Base-by-base conservation (phyloP, 1,140 invertebrate genomes). In the Linepithema humile region DNA sequence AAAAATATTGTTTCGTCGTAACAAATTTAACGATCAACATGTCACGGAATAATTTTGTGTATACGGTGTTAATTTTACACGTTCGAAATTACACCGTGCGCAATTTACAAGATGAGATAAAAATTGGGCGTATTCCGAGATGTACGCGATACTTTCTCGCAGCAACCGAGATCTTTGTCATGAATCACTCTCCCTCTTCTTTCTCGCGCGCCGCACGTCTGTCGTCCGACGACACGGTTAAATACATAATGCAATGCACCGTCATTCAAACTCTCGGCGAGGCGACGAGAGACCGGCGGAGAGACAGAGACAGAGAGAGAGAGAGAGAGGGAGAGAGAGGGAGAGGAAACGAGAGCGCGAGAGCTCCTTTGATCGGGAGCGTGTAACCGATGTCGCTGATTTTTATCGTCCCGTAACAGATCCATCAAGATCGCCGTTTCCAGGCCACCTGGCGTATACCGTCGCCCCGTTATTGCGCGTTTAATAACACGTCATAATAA, bases 401-500 rank as follows among this genome's bases (percentile, higher is more conserved):
- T 83, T 73, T 83, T 86, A 89, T 89, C 88, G 67, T 38, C 26
- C 45, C 29, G 50, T 75, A 70, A 86, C 72, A 85, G 72, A 80
- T 89, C 72, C 57, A 86, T 87, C 88, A 82, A 74, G 78, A 78
- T 74, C 70, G 20, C 50, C 53, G 74, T 87, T 89, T 84, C 59
- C 72, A 80, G 83, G 75, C 86, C 89, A 88, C 87, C 87, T 89
- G 89, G 89, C 84, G 64, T 53, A 73, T 60, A 73, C 72, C 78
- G 57, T 80, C 50, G 83, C 50, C 38, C 88, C 77, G 82, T 90
- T 87, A 90, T 91, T 90, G 89, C 82, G 53, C 84, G 83, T 90
- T 90, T 91, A 91, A 91, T 91, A 91, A 89, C 87, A 87, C 87
- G 82, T 90, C 86, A 85, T 90, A 88, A 88, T 90, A 87, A 91